These are phyloP conservation scores for Neotoma lepida DNA, from an alignment of 2,113 vertebrate genomes.

Conservation along the genomic window DNA sequence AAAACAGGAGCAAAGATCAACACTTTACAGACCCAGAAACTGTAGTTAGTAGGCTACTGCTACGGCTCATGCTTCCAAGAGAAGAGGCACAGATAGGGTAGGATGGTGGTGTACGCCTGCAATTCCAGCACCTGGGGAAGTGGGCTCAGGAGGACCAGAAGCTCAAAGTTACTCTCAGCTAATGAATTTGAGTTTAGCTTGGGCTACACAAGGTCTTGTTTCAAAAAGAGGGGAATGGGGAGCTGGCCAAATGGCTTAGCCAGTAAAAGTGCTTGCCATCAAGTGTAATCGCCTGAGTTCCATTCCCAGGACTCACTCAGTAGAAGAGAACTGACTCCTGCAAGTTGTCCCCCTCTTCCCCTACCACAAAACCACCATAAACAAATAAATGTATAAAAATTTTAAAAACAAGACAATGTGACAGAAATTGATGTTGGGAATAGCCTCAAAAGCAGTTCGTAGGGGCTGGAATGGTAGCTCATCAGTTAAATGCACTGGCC, in stretches of 20 bases:
- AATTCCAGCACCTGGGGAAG: background rate
- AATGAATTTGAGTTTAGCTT: background rate
- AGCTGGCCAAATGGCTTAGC: background rate
- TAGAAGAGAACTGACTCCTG: background rate
- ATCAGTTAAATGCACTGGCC: background rate
- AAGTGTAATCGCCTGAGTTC: background rate
- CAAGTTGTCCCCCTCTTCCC: background rate
- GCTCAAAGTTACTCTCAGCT: background rate
- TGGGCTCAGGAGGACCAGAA: background rate
- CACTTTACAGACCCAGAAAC: background rate
- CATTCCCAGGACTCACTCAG: background rate
- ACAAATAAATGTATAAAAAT: background rate
- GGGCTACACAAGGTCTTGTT: background rate
- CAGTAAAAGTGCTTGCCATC: background rate
- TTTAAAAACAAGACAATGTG: background rate
- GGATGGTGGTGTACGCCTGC: background rate
- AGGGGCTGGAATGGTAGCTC: background rate
- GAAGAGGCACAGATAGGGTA: background rate
- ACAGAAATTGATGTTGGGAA: background rate
- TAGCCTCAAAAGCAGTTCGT: background rate
- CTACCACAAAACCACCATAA: background rate
- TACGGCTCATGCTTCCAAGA: background rate
- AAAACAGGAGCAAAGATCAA: background rate
- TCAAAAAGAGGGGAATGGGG: background rate
- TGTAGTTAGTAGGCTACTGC: background rate